Conservation (phyloP, 2,797 vertebrate species). For the Chromis chromis region DNA sequence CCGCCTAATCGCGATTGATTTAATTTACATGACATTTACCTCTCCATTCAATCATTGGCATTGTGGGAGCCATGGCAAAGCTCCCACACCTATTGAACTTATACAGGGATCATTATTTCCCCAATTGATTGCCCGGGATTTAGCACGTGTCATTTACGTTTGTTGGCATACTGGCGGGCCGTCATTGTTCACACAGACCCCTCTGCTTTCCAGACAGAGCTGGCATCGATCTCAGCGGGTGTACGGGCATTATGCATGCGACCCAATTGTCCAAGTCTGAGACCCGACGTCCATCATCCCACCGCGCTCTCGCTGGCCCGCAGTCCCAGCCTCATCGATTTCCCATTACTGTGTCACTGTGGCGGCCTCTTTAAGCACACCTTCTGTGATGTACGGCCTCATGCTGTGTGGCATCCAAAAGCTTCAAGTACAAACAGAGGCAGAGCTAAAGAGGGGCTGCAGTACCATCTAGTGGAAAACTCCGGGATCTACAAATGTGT, state of each 20-base stretch:
- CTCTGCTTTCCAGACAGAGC: conserved; percentile 65
- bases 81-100: conserved; percentile 58
- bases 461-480: conserved; percentile 64
- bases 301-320: conserved; percentile 59
- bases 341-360: conserved; percentile 83
- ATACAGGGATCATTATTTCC: conserved; percentile 71
- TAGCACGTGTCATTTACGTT: conserved; percentile 63
- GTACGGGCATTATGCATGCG: conserved; percentile 71
- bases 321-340: conserved; percentile 80
- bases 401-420: conserved; percentile 50
- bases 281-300: conserved; percentile 76
- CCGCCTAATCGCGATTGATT: conserved; percentile 79
- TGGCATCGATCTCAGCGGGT: conserved; percentile 71
- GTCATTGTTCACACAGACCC: conserved; percentile 48
- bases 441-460: conserved; percentile 10
- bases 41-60: conserved; percentile 72
- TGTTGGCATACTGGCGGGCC: conserved; percentile 38
- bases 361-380: conserved; percentile 82
- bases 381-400: conserved; percentile 77
- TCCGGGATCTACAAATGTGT: conserved; percentile 26
- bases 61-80: conserved; percentile 35
- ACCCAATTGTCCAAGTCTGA: conserved; percentile 73
- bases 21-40: conserved; percentile 82
- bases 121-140: conserved; percentile 68
- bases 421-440: neutral